These are phyloP conservation scores for Aporrectodea caliginosa DNA, from an alignment of 1,140 invertebrate species.

Conservation along the genomic window DNA sequence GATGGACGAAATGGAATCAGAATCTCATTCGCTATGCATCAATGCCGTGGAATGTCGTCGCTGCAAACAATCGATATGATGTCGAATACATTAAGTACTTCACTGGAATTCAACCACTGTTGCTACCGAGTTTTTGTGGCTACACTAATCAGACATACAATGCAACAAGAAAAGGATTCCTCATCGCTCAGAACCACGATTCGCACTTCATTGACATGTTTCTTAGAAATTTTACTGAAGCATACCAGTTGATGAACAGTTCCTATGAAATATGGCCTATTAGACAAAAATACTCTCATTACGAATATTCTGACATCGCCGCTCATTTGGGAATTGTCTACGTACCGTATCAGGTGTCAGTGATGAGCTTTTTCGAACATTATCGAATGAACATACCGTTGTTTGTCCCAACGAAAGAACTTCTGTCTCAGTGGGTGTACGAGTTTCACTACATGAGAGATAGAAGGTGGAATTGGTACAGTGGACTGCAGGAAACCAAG, in stretches of 20 bases:
- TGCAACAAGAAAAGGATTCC: too few species aligned
- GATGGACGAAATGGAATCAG: too few species aligned
- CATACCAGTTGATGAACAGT: not conserved
- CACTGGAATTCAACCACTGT: too few species aligned
- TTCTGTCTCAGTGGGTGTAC: slow-evolving; percentile 17
- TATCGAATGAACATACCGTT: slow-evolving; percentile 32
- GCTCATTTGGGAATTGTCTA: too few species aligned
- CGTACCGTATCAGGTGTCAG: too few species aligned
- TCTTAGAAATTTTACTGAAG: too few species aligned
- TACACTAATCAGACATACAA: too few species aligned
- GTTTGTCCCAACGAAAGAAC: slow-evolving; percentile 30
- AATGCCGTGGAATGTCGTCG: too few species aligned
- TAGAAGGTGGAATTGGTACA: slow-evolving; percentile 1
- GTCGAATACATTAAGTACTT: slow-evolving; percentile 27
- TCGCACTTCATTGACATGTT: slow-evolving; percentile 1
- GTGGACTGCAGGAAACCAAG: not conserved
- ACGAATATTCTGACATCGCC: too few species aligned
- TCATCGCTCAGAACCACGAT: not conserved
- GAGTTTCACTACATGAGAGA: slow-evolving; percentile 16
- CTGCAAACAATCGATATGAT: slow-evolving; percentile 28
- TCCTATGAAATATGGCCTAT: not conserved
- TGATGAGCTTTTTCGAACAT: too few species aligned
- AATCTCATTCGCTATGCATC: too few species aligned
- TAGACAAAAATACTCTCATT: slow-evolving; percentile 3
- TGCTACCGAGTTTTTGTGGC: too few species aligned